Percentiles rank a stretch among this genome's conserved stretches.
These are phyloP conservation scores for Bombus vancouverensis DNA, from an alignment of 1,140 invertebrate genomes.

Conservation along the genomic window DNA sequence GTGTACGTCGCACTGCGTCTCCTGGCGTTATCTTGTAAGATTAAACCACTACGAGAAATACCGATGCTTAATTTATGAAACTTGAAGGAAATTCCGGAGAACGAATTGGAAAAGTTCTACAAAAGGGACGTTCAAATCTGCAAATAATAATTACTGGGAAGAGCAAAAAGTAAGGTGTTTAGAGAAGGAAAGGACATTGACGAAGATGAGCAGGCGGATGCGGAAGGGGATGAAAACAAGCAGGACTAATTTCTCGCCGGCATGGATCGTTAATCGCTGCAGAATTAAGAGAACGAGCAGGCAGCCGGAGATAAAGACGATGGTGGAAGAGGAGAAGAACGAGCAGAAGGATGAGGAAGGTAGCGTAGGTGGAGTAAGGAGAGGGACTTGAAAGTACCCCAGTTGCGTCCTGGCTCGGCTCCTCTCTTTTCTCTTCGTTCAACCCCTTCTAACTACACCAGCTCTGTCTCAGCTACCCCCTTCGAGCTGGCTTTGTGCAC, in stretches of 20 bases:
- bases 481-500: conserved; percentile 54
- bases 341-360: conserved; percentile 16
- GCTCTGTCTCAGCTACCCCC: conserved; percentile 47
- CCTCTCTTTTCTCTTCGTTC: conserved; percentile 7
- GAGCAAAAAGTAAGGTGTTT: not conserved
- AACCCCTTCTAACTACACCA: conserved; percentile 34
- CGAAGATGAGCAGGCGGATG: not conserved
- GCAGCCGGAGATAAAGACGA: not conserved
- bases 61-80: too few relatives aligned
- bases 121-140: too few relatives aligned
- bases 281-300: conserved; percentile 55
- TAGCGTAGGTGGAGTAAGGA: not conserved
- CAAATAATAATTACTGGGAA: too few relatives aligned
- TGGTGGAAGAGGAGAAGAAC: not conserved
- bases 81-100: too few relatives aligned
- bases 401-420: not conserved
- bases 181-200: not conserved
- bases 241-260: conserved; percentile 67
- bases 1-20: too few relatives aligned
- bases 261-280: conserved; percentile 53
- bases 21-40: too few relatives aligned
- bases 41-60: too few relatives aligned
- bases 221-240: conserved; percentile 45
- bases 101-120: too few relatives aligned
- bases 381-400: not conserved